Conservation (phyloP, 2,113 vertebrate genomes). For the Butorides virescens region DNA sequence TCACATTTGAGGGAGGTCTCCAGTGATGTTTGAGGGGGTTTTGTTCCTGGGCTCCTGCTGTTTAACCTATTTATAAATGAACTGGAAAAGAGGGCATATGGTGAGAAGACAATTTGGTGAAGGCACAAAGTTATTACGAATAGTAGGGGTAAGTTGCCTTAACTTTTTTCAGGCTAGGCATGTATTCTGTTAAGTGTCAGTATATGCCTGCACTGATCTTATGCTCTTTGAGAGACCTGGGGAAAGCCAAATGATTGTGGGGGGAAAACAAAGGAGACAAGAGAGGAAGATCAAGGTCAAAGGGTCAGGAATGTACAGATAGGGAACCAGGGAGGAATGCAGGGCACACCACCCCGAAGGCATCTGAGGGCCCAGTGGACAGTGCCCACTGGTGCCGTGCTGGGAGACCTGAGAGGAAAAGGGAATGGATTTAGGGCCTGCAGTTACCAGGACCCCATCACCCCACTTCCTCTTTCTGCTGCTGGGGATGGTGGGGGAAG, state of each 20-base stretch:
- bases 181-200: neutral
- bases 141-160: neutral
- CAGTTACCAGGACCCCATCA: neutral
- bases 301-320: neutral
- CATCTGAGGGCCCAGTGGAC: no score
- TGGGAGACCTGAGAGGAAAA: neutral
- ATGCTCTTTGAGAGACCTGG: neutral
- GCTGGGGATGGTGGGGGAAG: conserved; percentile 3
- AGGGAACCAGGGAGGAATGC: neutral
- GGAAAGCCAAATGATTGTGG: neutral
- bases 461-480: conserved; percentile 45
- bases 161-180: neutral
- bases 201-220: neutral
- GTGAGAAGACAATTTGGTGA: neutral
- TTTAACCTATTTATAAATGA: conserved; percentile 1
- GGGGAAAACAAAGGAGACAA: neutral
- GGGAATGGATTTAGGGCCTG: neutral
- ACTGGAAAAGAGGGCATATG: neutral
- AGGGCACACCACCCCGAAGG: neutral
- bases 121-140: neutral
- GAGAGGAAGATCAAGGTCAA: neutral
- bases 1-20: neutral
- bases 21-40: neutral
- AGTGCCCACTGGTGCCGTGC: neutral
- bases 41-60: neutral